Percentiles rank a stretch among this genome's conserved stretches.
phyloP scores from a whole-genome alignment of 2,113 vertebrate species.

The Odocoileus virginianus region DNA sequence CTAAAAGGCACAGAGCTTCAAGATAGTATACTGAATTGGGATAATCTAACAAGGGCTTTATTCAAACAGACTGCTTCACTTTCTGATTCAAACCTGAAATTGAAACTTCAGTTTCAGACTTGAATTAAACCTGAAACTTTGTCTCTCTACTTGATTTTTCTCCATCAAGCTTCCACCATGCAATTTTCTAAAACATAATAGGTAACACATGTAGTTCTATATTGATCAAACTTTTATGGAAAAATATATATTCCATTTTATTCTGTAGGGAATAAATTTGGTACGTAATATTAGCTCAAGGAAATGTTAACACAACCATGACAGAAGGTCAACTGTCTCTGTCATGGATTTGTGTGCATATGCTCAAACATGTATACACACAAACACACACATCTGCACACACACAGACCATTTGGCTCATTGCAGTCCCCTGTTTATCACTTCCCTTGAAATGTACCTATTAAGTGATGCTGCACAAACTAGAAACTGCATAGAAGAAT shows the following conservation, averaged over 20 bases:
- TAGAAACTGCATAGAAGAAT: not conserved
- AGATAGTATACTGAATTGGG: not conserved
- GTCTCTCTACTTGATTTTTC: not conserved
- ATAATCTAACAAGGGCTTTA: not conserved
- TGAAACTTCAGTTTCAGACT: not conserved
- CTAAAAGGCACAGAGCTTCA: not conserved
- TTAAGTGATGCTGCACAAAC: not conserved
- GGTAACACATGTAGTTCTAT: not conserved
- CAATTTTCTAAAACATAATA: not conserved
- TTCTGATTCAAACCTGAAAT: not conserved
- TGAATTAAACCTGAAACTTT: not conserved
- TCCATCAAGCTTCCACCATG: not conserved
- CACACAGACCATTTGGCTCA: not conserved
- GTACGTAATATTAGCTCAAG: not conserved
- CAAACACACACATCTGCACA: no score
- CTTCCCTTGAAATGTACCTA: not conserved
- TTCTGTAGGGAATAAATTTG: not conserved
- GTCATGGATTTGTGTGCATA: not conserved
- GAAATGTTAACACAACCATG: not conserved
- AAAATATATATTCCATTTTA: not conserved
- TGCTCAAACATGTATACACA: fast-evolving
- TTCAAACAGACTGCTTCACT: not conserved
- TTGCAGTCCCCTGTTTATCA: not conserved
- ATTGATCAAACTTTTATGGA: not conserved
- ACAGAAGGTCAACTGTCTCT: not conserved